These are phyloP conservation scores for Cacatua alba DNA, from an alignment of 2,113 vertebrate species.

Conservation along the genomic window DNA sequence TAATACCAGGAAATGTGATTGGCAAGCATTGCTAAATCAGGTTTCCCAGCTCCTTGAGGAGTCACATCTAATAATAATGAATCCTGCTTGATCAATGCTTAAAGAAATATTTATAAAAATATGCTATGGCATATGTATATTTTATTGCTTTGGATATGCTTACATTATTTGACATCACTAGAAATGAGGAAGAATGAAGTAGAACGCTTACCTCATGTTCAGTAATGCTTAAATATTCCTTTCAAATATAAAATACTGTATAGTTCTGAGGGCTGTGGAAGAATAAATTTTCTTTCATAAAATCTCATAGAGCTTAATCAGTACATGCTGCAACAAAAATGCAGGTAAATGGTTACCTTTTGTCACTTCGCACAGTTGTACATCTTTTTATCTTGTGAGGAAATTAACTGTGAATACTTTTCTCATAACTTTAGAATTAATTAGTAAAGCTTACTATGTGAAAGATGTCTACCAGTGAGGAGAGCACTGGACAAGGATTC, in stretches of 20 bases:
- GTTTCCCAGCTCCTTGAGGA: constrained; percentile 32
- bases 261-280: background rate
- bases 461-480: background rate
- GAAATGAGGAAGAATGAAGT: background rate
- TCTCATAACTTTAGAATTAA: background rate
- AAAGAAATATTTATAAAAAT: constrained; percentile 61
- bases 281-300: background rate
- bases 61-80: constrained; percentile 26
- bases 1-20: constrained; percentile 47
- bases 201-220: background rate
- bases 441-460: background rate
- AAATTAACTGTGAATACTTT: background rate
- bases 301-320: background rate
- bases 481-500: background rate
- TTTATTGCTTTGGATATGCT: constrained; percentile 36
- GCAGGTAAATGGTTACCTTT: background rate
- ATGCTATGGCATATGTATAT: constrained; percentile 2
- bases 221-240: constrained; percentile 3
- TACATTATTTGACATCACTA: constrained; percentile 53
- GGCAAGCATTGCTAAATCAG: constrained; percentile 7
- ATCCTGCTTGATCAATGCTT: constrained; percentile 37
- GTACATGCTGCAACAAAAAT: background rate
- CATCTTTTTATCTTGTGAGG: background rate
- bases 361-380: background rate
- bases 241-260: background rate